Conservation (phyloP, 2,797 vertebrate genomes). For the Coreius guichenoti region DNA sequence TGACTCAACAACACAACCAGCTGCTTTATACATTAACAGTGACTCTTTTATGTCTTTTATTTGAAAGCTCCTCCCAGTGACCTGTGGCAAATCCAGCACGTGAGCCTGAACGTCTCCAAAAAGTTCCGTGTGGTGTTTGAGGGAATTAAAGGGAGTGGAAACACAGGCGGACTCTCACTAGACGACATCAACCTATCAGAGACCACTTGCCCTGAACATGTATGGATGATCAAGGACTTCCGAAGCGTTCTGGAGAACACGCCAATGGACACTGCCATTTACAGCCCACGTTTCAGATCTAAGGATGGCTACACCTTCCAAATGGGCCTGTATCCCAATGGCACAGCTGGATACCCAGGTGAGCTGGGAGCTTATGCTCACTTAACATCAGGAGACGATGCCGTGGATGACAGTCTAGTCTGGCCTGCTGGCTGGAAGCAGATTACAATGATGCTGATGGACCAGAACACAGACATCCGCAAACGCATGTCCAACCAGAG, state of each 20-base stretch:
- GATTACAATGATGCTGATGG: constrained; percentile 89
- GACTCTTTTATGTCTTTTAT: constrained; percentile 14
- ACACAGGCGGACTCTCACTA: constrained; percentile 84
- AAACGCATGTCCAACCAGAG: constrained; percentile 90
- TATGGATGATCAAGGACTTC: constrained; percentile 90
- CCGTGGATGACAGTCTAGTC: constrained; percentile 73
- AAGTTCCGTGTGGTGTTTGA: constrained; percentile 89
- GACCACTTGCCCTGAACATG: constrained; percentile 87
- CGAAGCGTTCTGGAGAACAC: constrained; percentile 74
- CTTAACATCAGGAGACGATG: constrained; percentile 81
- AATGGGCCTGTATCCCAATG: constrained; percentile 76
- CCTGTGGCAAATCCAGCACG: constrained; percentile 87
- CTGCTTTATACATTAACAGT: background rate
- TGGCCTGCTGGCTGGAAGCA: constrained; percentile 89
- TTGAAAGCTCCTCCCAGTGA: constrained; percentile 70
- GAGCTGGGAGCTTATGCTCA: constrained; percentile 80
- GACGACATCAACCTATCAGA: constrained; percentile 95
- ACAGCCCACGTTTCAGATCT: constrained; percentile 86
- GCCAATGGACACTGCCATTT: constrained; percentile 63
- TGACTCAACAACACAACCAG: background rate
- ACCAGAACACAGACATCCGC: constrained; percentile 90
- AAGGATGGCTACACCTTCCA: constrained; percentile 90
- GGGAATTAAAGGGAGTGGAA: constrained; percentile 72
- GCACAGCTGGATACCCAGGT: constrained; percentile 45
- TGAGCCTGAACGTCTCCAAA: constrained; percentile 76